Evolutionary conservation across 2,797 vertebrate species (phyloP), one percentile per base, ranked within the genome.

Genomic region (Taeniopygia guttata): DNA sequence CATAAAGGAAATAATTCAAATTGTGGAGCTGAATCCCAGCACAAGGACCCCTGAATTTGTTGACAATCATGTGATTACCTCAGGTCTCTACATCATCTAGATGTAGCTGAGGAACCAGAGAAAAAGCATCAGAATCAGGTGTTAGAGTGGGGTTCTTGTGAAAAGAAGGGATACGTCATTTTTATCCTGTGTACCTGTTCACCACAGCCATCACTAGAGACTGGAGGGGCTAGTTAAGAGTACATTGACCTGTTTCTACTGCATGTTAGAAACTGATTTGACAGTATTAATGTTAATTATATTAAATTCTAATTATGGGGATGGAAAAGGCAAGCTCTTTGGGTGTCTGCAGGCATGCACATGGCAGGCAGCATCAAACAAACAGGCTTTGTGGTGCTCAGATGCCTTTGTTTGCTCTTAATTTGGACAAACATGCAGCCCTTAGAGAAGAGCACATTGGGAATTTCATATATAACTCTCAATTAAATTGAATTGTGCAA

Each of bases 401-500:
- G 15, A 67, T 26, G 77, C 80, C 52, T 94, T 93, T 94, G 73
- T 93, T 93, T 91, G 87, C 90, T 79, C 87, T 93, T 94, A 64
- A 84, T 93, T 96, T 96, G 91, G 89, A 59, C 83, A 88, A 91
- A 90, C 83, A 55, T 89, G 29, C 54, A 67, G 40, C 91, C 89
- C 56, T 89, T 40, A 16, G 80, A 95, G 89, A 95, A 80, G 74
- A 93, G 86, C 81, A 87, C 81, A 29, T 60, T 77, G 68, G 75
- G 75, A 95, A 89, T 94, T 94, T 94, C 77, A 19, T 85, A 11
- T 94, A 52, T 82, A 95, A 56, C 90, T 95, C 91, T 78, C 92
- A 95, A 89, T 96, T 95, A 92, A 93, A 80, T 29, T 43, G 88
- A 92, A 95, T 95, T 92, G 90, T 90, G 77, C 90, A 89, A 74